Percentiles rank a stretch among this genome's conserved stretches.
phyloP scores from a whole-genome alignment of 1,140 invertebrate genomes.

The Drosophila pruinosa region DNA sequence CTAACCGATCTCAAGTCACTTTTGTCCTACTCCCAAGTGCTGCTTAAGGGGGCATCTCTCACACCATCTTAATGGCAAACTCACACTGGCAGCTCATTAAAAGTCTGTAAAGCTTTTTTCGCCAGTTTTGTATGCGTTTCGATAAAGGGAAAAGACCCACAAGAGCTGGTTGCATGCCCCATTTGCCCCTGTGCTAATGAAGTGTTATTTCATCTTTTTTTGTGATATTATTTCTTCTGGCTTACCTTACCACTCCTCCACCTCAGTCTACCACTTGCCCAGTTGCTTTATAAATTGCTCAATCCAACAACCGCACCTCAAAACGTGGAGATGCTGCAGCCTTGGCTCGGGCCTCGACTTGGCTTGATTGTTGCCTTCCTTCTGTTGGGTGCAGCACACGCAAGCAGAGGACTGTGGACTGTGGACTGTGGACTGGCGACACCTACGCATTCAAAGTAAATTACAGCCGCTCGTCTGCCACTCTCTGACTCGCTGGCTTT shows the following conservation, averaged over 20 bases:
- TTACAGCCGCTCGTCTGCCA: slow-evolving; percentile 1
- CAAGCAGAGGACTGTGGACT: slow-evolving; percentile 19
- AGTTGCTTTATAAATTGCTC: slow-evolving; percentile 64
- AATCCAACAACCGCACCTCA: slow-evolving; percentile 69
- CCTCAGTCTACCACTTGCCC: not conserved
- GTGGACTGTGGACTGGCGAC: slow-evolving; percentile 14
- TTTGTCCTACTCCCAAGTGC: slow-evolving; percentile 11
- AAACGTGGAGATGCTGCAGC: slow-evolving; percentile 38
- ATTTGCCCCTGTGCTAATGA: slow-evolving; percentile 54
- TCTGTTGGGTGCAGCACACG: slow-evolving; percentile 49
- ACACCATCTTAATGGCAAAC: slow-evolving; percentile 49
- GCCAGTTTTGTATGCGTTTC: slow-evolving; percentile 36
- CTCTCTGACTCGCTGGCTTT: slow-evolving; percentile 1
- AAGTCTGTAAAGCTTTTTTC: slow-evolving; percentile 53
- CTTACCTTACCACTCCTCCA: not conserved
- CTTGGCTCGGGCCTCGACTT: not conserved
- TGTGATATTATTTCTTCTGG: slow-evolving; percentile 22
- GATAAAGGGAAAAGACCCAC: slow-evolving; percentile 64
- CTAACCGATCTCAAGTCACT: slow-evolving; percentile 27
- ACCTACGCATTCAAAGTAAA: slow-evolving; percentile 38
- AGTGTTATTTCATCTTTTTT: slow-evolving; percentile 71
- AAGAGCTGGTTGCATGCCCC: slow-evolving; percentile 38
- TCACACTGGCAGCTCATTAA: slow-evolving; percentile 58
- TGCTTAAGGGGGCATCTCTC: slow-evolving; percentile 43
- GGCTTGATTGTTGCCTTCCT: not conserved